Base-by-base conservation (phyloP, 1,140 invertebrate species). In the Diploscapter pachys region DNA sequence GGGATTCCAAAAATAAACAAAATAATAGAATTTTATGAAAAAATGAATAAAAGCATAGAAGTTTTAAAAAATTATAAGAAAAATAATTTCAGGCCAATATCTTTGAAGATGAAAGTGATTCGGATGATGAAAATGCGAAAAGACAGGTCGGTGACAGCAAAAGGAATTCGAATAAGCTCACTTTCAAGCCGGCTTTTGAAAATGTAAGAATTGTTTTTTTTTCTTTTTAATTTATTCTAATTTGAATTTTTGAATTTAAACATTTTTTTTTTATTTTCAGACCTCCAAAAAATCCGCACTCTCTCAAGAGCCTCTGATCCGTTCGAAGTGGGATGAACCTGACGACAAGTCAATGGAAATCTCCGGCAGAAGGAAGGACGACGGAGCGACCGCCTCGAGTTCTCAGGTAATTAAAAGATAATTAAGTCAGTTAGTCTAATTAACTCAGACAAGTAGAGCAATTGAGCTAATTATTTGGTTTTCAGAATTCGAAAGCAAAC, bases 291-390 rank as follows among this genome's bases (percentile, higher is more conserved):
- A 54, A n/a, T 31, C 11, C 4, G 57, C 9, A 31, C 9, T 5
- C 5, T 61, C 13, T 9, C 31, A 31, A 31, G 31, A 31, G 31
- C 51, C 63, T 5, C 74, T 57, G 3, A 75, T 67, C 53, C 61
- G 61, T 0, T 66, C 73, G 4, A 76, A 76, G 49, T 78, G 76
- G 75, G 76, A 77, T 52, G 50, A 63, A 5, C 65, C 64, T 49
- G 74, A 75, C 13, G 75, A 65, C 9, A 11, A 54, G 55, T 5
- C 52, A 0, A 9, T 59, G 8, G 55, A 49, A 55, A 54, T 31
- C 48, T 57, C 11, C 11, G 55, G 55, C 55, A 71, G 51, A 49
- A 67, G 61, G 3, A 49, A 69, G 11, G 53, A 72, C 8, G 74
- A 65, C 3, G 75, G 57, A 13, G 68, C 71, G 4, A 66, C 52